Conservation (phyloP, 2,888 invertebrate species). For the Eulithis testata region DNA sequence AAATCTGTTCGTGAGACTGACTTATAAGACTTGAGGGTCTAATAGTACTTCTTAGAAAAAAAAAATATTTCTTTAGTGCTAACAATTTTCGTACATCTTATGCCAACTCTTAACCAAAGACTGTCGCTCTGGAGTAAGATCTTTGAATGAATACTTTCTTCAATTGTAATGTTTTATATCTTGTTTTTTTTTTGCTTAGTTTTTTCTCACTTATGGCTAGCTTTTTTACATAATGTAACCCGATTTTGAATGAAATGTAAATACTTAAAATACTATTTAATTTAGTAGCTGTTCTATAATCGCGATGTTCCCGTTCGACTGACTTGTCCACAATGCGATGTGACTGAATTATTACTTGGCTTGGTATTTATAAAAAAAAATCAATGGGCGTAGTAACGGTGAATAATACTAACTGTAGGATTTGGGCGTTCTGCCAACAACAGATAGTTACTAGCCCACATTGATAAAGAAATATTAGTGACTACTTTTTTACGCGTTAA, state of each 20-base stretch:
- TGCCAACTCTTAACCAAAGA: conserved; percentile 60
- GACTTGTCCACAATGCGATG: conserved; percentile 9
- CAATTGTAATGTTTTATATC: conserved; percentile 11
- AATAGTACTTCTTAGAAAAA: conserved; percentile 43
- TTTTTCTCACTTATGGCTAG: conserved; percentile 16
- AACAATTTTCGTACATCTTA: conserved; percentile 46
- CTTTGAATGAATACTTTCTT: conserved; percentile 32
- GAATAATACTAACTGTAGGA: conserved; percentile 17
- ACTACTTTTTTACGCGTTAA: conserved; percentile 26
- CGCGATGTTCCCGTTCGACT: conserved; percentile 7
- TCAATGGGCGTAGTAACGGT: conserved; percentile 21
- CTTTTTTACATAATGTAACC: neutral
- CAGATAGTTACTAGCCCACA: conserved; percentile 31
- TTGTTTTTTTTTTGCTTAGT: conserved; percentile 9
- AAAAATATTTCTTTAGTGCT: conserved; percentile 41
- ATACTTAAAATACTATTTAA: neutral
- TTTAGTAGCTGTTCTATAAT: conserved; percentile 1
- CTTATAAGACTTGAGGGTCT: conserved; percentile 50
- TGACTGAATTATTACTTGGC: conserved; percentile 24
- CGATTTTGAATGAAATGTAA: conserved; percentile 14
- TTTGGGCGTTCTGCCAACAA: conserved; percentile 27
- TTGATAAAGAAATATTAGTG: conserved; percentile 33
- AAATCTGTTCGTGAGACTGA: conserved; percentile 67
- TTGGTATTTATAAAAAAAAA: conserved; percentile 27
- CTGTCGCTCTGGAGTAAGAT: conserved; percentile 47